Conservation (phyloP, 2,113 vertebrate genomes). For the Dasyornis broadbenti region DNA sequence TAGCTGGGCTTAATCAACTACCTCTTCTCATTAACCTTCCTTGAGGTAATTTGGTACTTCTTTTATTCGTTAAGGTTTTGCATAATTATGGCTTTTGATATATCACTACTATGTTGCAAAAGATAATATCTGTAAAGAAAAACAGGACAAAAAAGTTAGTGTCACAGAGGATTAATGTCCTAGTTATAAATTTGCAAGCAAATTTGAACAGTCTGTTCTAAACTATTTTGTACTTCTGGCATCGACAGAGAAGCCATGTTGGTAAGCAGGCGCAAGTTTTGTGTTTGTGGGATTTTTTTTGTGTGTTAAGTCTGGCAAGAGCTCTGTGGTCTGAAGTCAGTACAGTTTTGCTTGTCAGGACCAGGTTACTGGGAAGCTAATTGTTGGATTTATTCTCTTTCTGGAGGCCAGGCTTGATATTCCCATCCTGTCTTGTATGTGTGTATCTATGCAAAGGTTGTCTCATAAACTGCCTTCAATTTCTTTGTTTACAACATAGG, state of each 20-base stretch:
- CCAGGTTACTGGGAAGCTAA: neutral
- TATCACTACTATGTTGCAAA: neutral
- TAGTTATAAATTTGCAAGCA: neutral
- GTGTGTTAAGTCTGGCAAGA: neutral
- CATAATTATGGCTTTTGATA: neutral
- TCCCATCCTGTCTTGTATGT: neutral
- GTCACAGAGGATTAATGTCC: neutral
- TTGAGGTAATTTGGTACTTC: neutral
- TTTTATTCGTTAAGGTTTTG: neutral
- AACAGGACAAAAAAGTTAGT: neutral
- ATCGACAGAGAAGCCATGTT: neutral
- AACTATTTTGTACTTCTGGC: neutral
- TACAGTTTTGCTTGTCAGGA: neutral
- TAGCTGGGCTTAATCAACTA: neutral
- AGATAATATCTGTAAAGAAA: neutral
- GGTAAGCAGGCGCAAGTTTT: neutral
- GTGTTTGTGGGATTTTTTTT: neutral
- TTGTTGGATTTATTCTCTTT: neutral
- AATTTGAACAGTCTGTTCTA: neutral
- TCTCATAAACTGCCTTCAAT: neutral
- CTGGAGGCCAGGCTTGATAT: neutral
- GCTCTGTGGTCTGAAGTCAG: neutral
- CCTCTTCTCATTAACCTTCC: neutral
- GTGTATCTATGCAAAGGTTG: neutral
- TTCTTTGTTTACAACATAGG: neutral